Evolutionary conservation across 2,113 vertebrate species (phyloP).

Genomic region (Madoqua kirkii): DNA sequence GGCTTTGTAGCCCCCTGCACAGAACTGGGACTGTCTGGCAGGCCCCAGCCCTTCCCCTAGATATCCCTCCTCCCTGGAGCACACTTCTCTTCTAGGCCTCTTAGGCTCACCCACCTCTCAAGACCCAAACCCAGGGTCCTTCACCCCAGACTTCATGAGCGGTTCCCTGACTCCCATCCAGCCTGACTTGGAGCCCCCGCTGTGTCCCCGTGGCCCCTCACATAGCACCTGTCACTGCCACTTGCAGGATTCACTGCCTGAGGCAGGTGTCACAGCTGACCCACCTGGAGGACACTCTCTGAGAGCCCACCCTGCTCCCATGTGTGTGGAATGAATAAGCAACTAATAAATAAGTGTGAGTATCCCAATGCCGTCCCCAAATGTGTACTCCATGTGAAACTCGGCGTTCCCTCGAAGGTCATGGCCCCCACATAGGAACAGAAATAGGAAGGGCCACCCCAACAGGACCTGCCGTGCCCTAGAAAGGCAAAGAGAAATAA

Average conservation of each 20-base stretch:
- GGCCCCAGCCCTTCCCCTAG: background rate
- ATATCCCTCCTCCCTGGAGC: rapidly evolving
- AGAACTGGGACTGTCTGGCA: no score
- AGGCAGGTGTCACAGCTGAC: no score
- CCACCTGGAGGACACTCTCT: background rate
- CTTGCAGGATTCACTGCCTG: background rate
- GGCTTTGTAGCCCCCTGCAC: background rate
- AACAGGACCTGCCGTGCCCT: no score
- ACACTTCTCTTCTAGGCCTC: background rate
- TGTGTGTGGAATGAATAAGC: background rate
- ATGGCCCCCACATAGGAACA: no score
- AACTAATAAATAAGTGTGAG: rapidly evolving
- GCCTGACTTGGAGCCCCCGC: background rate
- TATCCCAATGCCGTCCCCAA: rapidly evolving
- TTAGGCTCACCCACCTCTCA: background rate
- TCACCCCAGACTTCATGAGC: background rate
- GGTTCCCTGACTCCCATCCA: background rate
- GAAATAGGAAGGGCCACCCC: background rate
- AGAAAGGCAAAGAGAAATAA: background rate
- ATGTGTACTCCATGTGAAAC: rapidly evolving
- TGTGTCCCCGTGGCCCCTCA: background rate
- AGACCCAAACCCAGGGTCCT: background rate
- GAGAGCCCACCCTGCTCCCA: rapidly evolving
- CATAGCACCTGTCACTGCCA: background rate
- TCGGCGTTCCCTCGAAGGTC: rapidly evolving